A percentile compares a stretch with the other conserved stretches of the same genome.
Conservation (phyloP, 1,140 invertebrate genomes). For the Apis mellifera region Amel_HAv3.1 CM009943.2:2411001-2411500, state of each 20-base stretch:
- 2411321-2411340: slow-evolving; percentile 7
- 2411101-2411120: no score
- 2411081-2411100: no score
- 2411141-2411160: slow-evolving; percentile 85
- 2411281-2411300: slow-evolving; percentile 51
- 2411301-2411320: slow-evolving; percentile 62
- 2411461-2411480: background rate
- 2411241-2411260: no score
- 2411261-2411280: no score
- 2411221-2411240: slow-evolving; percentile 82
- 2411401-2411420: background rate
- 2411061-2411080: no score
- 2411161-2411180: slow-evolving; percentile 99
- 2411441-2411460: slow-evolving; percentile 5
- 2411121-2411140: background rate
- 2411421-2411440: background rate
- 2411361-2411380: background rate
- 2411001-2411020: background rate
- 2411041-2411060: background rate
- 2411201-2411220: slow-evolving; percentile 90
- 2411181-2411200: slow-evolving; percentile 99
- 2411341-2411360: background rate
- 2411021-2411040: slow-evolving; percentile 1
- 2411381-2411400: background rate
- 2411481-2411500: background rate